Conservation (phyloP, 2,888 invertebrate genomes). For the Sminthurinus aureus region DNA sequence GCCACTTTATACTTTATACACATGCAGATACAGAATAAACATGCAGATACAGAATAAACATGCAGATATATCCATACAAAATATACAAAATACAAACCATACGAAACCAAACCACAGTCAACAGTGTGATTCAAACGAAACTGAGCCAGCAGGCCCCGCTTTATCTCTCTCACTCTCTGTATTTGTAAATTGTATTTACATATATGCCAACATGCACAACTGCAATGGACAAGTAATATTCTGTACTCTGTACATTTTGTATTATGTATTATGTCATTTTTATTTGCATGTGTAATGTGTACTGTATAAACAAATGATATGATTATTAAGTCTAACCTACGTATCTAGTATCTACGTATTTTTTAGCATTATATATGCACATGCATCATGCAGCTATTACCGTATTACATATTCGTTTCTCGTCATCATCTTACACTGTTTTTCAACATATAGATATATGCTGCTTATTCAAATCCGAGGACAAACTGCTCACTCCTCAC, state of each 20-base stretch:
- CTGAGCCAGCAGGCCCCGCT: too few relatives aligned
- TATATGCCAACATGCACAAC: too few relatives aligned
- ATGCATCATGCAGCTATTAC: too few relatives aligned
- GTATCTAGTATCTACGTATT: too few relatives aligned
- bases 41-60: not conserved
- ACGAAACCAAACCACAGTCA: too few relatives aligned
- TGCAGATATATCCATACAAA: not conserved
- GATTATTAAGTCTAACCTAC: not conserved
- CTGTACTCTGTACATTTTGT: too few relatives aligned
- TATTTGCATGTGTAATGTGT: constrained; percentile 23
- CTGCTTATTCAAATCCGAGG: not conserved
- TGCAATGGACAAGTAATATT: too few relatives aligned
- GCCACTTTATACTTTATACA: not conserved
- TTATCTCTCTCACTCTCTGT: constrained; percentile 23
- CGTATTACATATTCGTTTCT: too few relatives aligned
- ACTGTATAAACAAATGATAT: not conserved
- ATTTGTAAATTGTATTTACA: too few relatives aligned
- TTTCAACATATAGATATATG: too few relatives aligned
- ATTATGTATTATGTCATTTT: constrained; percentile 21
- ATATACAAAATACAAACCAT: not conserved
- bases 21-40: not conserved
- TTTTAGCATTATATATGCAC: not conserved
- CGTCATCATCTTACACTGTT: too few relatives aligned
- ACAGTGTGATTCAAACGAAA: too few relatives aligned
- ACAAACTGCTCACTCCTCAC: not conserved